Evolutionary conservation across 2,113 vertebrate species (phyloP), one percentile per base, ranked within the genome.

Genomic region (Arvicanthis niloticus): DNA sequence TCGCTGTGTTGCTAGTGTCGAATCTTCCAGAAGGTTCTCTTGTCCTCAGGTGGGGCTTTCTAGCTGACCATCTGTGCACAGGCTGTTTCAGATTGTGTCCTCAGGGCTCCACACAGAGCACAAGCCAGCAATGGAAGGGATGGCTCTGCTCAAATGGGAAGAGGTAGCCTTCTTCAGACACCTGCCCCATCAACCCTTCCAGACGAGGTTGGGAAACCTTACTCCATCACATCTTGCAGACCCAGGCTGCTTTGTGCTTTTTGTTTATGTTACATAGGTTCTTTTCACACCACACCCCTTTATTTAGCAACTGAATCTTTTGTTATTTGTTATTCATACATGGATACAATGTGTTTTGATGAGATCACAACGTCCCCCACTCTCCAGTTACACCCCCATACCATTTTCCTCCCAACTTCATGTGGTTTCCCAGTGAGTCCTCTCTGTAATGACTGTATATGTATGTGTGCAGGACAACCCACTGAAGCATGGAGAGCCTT

Each of bases 1-100:
- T 91, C 42, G 68, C 29, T 40, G 53, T 89, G 42, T 75, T 92
- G 78, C 87, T 96, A 45, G 87, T 92, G 78, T 70, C 91, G 72
- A 15, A 82, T 10, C 87, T 94, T 97, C 81, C 91, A 97, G 60
- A 95, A 53, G 67, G 86, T 88, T 96, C 95, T 98, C 88, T 97
- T 87, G 48, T 85, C 95, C 88, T 81, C 97, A 93, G 75, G 78
- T 45, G 12, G 53, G 80, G 68, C 77, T 96, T 68, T 97, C 75
- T 81, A 37, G 97, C 87, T 94, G 56, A 84, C 88, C 87, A 29
- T 88, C 88, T 93, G 81, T 91, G 40, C 3, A 89, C 29, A 91
- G 45, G 91, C n/a, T 7, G 89, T 19, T 3, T 24, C 45, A 92
- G 92, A 65, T 1, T 40, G 21, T 37, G 4, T 67, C 0, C 15